A percentile compares a stretch with the other conserved stretches of the same genome.
Conservation (phyloP, 2,113 vertebrate species). For the Phylloscopus trochiloides region DNA sequence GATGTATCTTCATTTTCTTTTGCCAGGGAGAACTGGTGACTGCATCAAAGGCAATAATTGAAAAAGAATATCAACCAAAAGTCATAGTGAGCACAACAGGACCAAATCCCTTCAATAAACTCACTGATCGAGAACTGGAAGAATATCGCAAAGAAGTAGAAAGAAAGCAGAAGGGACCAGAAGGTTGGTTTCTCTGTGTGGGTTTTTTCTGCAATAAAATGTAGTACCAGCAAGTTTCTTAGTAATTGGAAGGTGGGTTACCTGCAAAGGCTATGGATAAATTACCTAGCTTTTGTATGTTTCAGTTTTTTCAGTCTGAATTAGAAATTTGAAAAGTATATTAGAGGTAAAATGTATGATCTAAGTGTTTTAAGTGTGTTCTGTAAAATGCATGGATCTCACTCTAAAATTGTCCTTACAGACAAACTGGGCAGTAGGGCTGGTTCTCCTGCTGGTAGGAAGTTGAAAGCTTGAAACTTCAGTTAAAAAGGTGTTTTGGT, state of each 20-base stretch:
- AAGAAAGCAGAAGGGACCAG: constrained; percentile 89
- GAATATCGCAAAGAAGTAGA: constrained; percentile 93
- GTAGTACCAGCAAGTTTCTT: background rate
- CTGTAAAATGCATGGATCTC: background rate
- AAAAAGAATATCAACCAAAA: constrained; percentile 95
- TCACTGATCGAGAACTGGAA: constrained; percentile 92
- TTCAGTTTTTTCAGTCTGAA: background rate
- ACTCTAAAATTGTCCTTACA: background rate
- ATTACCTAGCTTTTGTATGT: background rate
- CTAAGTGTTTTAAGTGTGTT: background rate
- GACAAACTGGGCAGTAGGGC: background rate
- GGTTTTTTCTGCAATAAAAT: background rate
- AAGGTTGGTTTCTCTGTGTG: constrained; percentile 75
- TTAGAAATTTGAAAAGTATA: background rate
- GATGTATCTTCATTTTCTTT: constrained; percentile 7
- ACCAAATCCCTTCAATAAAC: constrained; percentile 95
- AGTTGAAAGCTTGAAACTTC: background rate
- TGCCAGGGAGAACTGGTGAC: constrained; percentile 93
- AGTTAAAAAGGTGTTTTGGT: background rate
- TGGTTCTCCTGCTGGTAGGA: background rate
- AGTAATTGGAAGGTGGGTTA: background rate
- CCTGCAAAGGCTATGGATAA: background rate
- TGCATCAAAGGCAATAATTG: constrained; percentile 97
- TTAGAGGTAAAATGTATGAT: background rate
- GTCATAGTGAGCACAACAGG: constrained; percentile 93